Evolutionary conservation across 35 echinoderm and acorn worm genomes (phyloP).

Genomic region (Antedon bifida): DNA sequence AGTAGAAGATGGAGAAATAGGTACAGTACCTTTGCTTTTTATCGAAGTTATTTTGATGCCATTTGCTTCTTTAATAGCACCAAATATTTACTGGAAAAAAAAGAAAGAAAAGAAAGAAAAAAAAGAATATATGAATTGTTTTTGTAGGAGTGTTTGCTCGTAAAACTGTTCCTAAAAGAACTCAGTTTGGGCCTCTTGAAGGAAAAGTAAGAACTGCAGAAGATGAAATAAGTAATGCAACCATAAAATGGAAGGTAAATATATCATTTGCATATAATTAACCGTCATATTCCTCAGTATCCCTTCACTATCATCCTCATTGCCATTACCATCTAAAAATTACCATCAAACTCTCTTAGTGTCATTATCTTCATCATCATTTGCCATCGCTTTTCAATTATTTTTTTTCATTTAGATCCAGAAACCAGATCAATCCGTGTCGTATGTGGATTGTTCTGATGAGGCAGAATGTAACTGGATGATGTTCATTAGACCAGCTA

Average conservation of each 20-base stretch:
- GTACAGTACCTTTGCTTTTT: too few relatives aligned
- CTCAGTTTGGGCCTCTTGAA: constrained; percentile 91
- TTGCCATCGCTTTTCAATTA: too few relatives aligned
- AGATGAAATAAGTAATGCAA: constrained; percentile 1
- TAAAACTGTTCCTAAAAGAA: constrained; percentile 62
- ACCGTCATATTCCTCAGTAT: background rate
- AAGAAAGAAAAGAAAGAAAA: too few relatives aligned
- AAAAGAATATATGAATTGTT: background rate
- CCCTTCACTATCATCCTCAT: background rate
- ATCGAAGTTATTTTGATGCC: background rate
- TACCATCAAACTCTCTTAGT: too few relatives aligned
- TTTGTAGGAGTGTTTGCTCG: constrained; percentile 87
- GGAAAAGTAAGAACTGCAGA: constrained; percentile 30
- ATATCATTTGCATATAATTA: background rate
- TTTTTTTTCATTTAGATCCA: constrained; percentile 32
- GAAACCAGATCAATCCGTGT: constrained; percentile 14
- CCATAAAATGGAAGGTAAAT: constrained; percentile 67
- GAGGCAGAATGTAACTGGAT: constrained; percentile 92
- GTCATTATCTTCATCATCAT: too few relatives aligned
- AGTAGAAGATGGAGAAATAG: constrained; percentile 56
- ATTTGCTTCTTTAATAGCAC: background rate
- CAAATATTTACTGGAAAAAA: background rate
- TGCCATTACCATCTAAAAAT: too few relatives aligned
- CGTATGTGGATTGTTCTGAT: constrained; percentile 62
- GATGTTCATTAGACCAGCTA: constrained; percentile 75